Evolutionary conservation across 2,113 vertebrate genomes (phyloP).

Genomic region (Calidris pugnax): DNA sequence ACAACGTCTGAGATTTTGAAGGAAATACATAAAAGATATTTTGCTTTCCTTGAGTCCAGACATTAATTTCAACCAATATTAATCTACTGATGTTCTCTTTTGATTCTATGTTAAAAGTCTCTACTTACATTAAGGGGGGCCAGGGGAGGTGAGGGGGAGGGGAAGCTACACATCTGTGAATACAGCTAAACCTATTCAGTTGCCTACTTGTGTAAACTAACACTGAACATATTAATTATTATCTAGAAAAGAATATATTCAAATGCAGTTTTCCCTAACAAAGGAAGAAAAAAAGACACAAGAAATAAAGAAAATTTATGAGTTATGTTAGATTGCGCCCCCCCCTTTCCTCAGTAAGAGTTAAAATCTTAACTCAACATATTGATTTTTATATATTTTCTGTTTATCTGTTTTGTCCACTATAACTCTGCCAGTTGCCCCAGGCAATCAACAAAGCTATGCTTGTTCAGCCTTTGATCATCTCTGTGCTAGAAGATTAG

Average conservation of each 20-base stretch:
- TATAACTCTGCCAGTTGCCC: constrained; percentile 73
- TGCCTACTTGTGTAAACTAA: neutral
- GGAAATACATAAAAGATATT: neutral
- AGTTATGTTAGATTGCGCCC: neutral
- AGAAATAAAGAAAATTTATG: neutral
- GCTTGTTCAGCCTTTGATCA: constrained; percentile 86
- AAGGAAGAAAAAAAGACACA: neutral
- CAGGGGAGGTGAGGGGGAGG: neutral
- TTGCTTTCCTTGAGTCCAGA: neutral
- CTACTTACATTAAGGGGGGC: neutral
- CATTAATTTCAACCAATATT: neutral
- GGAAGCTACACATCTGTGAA: neutral
- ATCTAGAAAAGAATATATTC: neutral
- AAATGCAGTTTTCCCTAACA: neutral
- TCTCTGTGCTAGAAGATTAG: constrained; percentile 81
- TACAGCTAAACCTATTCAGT: neutral
- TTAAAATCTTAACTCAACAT: neutral
- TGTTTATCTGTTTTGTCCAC: constrained; percentile 72
- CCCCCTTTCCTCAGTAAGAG: neutral
- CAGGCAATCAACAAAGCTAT: constrained; percentile 85
- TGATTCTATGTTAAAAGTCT: neutral
- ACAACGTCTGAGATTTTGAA: neutral
- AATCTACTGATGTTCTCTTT: neutral
- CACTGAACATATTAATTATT: neutral
- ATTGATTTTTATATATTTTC: constrained; percentile 76